These are phyloP conservation scores for Mycetomoellerius zeteki DNA, from an alignment of 1,140 invertebrate genomes.

Conservation along the genomic window DNA sequence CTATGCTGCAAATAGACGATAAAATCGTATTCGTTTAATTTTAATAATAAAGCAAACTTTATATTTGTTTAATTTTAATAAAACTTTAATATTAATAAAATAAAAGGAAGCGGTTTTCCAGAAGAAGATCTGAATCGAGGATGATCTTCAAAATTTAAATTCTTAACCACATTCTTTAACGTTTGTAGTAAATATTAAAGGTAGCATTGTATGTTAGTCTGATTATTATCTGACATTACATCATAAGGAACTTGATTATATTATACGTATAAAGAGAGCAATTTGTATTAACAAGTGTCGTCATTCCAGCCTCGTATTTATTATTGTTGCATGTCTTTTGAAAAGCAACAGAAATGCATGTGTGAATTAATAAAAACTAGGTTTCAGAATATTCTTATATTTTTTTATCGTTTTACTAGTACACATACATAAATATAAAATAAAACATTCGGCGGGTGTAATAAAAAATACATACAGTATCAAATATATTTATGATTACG, in stretches of 20 bases:
- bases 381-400: slow-evolving; percentile 8
- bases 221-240: slow-evolving; percentile 1
- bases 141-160: too few species aligned
- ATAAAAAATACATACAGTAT: slow-evolving; percentile 55
- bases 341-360: neutral
- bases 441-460: slow-evolving; percentile 19
- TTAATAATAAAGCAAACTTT: neutral
- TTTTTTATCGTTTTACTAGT: slow-evolving; percentile 49
- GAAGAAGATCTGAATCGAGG: too few species aligned
- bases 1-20: neutral
- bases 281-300: neutral
- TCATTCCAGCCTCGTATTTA: neutral
- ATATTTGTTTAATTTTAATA: neutral
- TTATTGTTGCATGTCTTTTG: neutral
- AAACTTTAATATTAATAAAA: neutral
- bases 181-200: neutral
- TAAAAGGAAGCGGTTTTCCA: too few species aligned
- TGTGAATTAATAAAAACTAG: neutral
- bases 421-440: slow-evolving; percentile 72
- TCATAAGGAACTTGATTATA: neutral
- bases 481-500: slow-evolving; percentile 48
- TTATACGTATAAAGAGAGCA: slow-evolving; percentile 1
- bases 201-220: neutral
- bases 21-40: neutral
- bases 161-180: neutral